Base-by-base conservation (phyloP, 2,797 vertebrate species). In the Acrossocheilus wenchowensis region DNA sequence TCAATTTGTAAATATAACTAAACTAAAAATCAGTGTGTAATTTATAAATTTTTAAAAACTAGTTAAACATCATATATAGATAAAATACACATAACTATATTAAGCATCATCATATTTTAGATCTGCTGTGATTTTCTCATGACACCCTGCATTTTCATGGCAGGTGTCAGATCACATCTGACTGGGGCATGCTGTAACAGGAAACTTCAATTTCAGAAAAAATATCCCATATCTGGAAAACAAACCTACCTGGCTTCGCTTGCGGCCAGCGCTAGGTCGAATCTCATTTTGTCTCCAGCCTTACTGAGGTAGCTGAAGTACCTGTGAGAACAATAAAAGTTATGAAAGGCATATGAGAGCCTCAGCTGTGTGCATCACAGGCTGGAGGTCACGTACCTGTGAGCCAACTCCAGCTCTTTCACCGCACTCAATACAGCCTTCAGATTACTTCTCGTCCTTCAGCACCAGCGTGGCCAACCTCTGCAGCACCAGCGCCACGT, bases 261-360 rank as follows among this genome's bases (percentile, higher is more conserved):
- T 11, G 98, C 97, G 85, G 98, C 98, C 19, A 99, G 97, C 2
- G 97, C 98, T 71, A 99, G 96, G 92, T 99, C 98, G 83, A 99
- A 99, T 91, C 98, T 96, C 98, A 99, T 99, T 94, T 99, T 99
- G 94, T 99, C 98, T 93, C 98, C 98, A 0, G 98, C 97, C 94
- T 99, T 99, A 95, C 97, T 98, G 90, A 99, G 96, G 93, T 99
- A 99, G 94, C 97, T 99, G 96, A 99, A 99, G 91, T 99, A 99
- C 92, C 98, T 99, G 92, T 57, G 92, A 34, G 57, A 83, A 26
- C 26, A 89, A 69, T n/a, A 85, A 78, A 8, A 48, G 60, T 21
- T 17, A 84, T 41, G 19, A 75, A 66, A 43, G 79, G 14, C 26
- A 30, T 21, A 48, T 6, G 9, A 39, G 11, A 52, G 72, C 30